phyloP scores from a whole-genome alignment of 2,888 invertebrate species.

The Leptogaster cylindrica region DNA sequence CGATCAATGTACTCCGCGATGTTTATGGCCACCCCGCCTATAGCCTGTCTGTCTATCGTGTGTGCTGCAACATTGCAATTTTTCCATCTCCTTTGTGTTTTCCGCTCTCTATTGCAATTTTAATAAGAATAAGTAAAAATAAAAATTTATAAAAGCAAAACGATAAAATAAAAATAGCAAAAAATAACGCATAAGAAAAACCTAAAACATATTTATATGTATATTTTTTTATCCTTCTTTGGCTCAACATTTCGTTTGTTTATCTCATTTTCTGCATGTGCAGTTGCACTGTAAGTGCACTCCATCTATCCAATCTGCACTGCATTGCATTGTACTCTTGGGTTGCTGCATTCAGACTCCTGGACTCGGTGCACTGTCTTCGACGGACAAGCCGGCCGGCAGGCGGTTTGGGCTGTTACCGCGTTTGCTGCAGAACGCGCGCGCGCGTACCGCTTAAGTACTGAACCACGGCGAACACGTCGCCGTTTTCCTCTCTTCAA shows the following conservation, averaged over 20 bases:
- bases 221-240: constrained; percentile 12
- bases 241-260: constrained; percentile 10
- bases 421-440: no score
- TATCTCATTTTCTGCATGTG: constrained; percentile 30
- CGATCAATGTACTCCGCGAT: not conserved
- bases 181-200: not conserved
- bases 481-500: not conserved
- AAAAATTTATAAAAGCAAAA: not conserved
- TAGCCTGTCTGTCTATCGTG: constrained; percentile 1
- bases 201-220: not conserved
- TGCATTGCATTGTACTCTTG: no score
- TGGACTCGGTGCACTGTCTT: no score
- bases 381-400: no score
- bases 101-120: not conserved
- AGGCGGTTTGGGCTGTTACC: no score
- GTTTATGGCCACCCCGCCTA: not conserved
- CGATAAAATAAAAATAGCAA: not conserved
- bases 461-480: not conserved
- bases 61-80: not conserved
- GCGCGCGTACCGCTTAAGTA: no score
- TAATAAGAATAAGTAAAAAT: not conserved
- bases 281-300: constrained; percentile 14
- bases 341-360: no score
- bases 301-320: no score
- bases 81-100: not conserved